Evolutionary conservation across 2,888 invertebrate species (phyloP), one percentile per base, ranked within the genome.

Genomic region (Ectemnius cavifrons): DNA sequence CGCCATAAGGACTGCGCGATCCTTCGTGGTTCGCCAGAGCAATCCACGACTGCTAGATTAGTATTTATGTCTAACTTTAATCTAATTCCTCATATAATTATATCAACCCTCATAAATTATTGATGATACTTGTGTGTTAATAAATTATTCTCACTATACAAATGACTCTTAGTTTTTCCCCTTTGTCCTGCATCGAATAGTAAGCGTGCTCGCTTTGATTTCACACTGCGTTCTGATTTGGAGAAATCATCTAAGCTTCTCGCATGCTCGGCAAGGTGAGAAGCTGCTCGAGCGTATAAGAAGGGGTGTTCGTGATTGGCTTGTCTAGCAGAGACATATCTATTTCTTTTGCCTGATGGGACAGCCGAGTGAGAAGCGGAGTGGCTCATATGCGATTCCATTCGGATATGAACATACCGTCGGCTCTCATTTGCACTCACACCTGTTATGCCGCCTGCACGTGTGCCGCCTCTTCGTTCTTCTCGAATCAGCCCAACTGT

Each of bases 1-100:
- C 57, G 79, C 75, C 77, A 78, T 81, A 77, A 68, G 63, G 60
- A 62, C 63, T 61, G 52, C 28, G 52, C 47, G 14, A 45, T 18
- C 49, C 63, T 14, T 45, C 61, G n/a, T 46, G 13, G 46, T 37
- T 63, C 56, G n/a, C 68, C 37, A 23, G 73, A 56, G 67, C 73
- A 71, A 69, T 52, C 71, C 16, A 73, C 75, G 88, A 87, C 87
- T 88, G 86, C 64, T 88, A 88, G 85, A 79, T 77, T 88, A 87
- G 62, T 88, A 86, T 87, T 86, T 88, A 86, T 85, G 74, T 61
- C 4, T 63, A 76, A 76, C 3, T 69, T 81, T 37, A 37, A 37
- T 37, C 37, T 37, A 37, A 37, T 11, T 37, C 14, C 79, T 79
- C 45, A 13, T 37, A 59, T 83, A 75, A 80, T 47, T 80, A 11